Evolutionary conservation across 2,797 vertebrate genomes (phyloP), one percentile per base, ranked within the genome.

Genomic region (Triplophysa bombifrons): DNA sequence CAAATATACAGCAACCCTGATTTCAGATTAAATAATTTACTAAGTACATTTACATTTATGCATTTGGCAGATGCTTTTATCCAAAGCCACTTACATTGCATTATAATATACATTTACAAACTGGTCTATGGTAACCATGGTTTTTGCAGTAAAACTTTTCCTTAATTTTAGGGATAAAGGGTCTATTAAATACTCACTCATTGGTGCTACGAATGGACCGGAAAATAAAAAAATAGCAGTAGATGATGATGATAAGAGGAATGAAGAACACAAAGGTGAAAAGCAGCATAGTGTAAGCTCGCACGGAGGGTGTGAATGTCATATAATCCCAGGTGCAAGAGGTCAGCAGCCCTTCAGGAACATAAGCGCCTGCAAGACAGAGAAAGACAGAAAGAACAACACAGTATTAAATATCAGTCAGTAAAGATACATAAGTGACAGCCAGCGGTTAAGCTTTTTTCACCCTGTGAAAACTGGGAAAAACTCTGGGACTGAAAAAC

Each of bases 241-340:
- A 96, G 84, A 97, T 91, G 90, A 99, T 98, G 88, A 96, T 83
- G 58, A 93, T 92, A 80, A 98, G 93, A 0, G 97, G 96, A 79
- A 98, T 92, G 89, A 98, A 95, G 90, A 99, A 98, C 88, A 98
- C 95, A 0, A 96, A 98, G 86, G 93, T 94, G 91, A 96, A 96
- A 76, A 98, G 96, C 80, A 98, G 91, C 95, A 97, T 96, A 1
- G 96, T 98, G 89, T 98, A 98, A 44, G 96, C 91, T 0, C 96
- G 94, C 72, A 97, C 95, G 0, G 95, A 94, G 0, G 97, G 96
- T 0, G 94, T 97, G 74, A 98, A 98, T 60, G 95, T 98, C 92
- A 94, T 90, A 86, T 98, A 98, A 92, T 98, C 95, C 97, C 97
- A 98, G 2, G 96, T 95, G 22, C 97, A 98, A 70, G 96, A 99